These are phyloP conservation scores for Mimumesa dahlbomi DNA, from an alignment of 2,888 invertebrate genomes.

Conservation along the genomic window DNA sequence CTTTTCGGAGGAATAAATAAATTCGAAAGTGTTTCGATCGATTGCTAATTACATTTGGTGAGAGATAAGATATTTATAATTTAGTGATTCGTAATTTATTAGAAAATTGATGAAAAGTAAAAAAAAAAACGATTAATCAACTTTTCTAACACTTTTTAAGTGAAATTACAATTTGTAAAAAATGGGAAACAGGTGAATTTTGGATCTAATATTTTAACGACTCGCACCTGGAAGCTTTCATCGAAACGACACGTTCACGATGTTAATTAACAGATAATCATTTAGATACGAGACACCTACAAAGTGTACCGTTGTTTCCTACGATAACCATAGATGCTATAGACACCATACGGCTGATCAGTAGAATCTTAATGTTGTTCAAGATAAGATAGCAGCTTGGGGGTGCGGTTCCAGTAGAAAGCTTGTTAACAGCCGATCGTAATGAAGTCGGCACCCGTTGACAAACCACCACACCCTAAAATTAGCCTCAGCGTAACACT, in stretches of 20 bases:
- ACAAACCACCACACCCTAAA: slow-evolving; percentile 7
- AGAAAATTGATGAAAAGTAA: not conserved
- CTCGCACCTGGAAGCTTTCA: not conserved
- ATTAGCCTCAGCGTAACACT: slow-evolving; percentile 3
- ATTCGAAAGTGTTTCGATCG: no score
- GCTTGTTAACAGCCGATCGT: slow-evolving; percentile 45
- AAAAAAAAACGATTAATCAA: not conserved
- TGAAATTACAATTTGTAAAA: no score
- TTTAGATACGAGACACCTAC: not conserved
- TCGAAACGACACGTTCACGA: not conserved
- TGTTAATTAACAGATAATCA: not conserved
- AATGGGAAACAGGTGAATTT: no score
- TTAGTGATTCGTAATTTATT: no score
- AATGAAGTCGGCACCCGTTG: slow-evolving; percentile 34
- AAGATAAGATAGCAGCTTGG: slow-evolving; percentile 12
- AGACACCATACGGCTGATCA: not conserved
- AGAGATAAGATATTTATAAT: no score
- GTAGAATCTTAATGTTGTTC: not conserved
- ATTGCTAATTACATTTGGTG: no score
- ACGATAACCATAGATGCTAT: not conserved
- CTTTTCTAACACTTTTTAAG: not conserved
- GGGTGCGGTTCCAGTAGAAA: slow-evolving; percentile 7
- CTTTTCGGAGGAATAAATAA: no score
- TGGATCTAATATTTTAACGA: not conserved
- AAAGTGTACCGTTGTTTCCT: not conserved